phyloP scores from a whole-genome alignment of 2,888 invertebrate species.

The Imbricaverruca yamaguchii region DNA sequence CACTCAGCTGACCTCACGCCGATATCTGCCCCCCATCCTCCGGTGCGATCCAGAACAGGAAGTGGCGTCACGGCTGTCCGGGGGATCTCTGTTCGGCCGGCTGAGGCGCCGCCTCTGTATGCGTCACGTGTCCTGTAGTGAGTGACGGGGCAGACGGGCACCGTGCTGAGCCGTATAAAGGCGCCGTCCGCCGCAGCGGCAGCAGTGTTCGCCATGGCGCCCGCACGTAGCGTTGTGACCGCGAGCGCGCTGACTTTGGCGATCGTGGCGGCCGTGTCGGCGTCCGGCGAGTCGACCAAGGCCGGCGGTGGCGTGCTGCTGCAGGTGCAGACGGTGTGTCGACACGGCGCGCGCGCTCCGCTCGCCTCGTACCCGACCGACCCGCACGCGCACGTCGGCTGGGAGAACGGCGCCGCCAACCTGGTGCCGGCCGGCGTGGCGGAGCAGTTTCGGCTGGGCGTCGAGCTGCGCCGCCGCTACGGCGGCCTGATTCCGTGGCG shows the following conservation, averaged over 20 bases:
- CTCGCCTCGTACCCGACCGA: background rate
- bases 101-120: no score
- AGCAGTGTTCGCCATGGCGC: no score
- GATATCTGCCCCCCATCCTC: no score
- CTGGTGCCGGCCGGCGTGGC: background rate
- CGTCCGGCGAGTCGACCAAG: background rate
- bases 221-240: background rate
- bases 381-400: background rate
- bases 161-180: no score
- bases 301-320: background rate
- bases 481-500: background rate
- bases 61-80: no score
- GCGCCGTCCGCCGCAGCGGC: no score
- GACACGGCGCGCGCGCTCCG: background rate
- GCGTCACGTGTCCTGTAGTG: no score
- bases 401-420: background rate
- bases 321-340: constrained; percentile 8
- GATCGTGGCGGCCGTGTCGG: background rate
- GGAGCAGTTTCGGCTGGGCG: background rate
- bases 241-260: background rate
- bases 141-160: no score
- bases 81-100: no score
- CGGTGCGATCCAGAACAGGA: no score
- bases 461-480: background rate
- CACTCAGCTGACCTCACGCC: no score